Conservation (phyloP, 2,113 vertebrate genomes). For the Egretta garzetta region DNA sequence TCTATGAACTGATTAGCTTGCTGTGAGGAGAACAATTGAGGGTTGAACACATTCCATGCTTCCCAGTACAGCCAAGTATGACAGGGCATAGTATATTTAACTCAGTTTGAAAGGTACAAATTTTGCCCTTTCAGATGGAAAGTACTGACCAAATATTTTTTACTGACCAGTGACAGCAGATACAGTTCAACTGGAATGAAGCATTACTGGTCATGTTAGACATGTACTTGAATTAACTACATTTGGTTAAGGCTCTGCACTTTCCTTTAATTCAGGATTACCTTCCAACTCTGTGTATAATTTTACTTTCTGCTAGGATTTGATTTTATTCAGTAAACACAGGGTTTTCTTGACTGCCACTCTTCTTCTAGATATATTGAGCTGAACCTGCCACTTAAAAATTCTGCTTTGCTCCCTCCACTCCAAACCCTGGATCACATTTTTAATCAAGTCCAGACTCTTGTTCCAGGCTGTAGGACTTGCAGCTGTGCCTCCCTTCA, state of each 20-base stretch:
- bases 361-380: background rate
- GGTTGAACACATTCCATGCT: background rate
- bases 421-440: background rate
- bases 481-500: background rate
- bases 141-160: background rate
- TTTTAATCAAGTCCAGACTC: background rate
- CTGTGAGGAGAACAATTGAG: background rate
- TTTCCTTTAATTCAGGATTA: background rate
- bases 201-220: background rate
- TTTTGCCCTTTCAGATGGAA: background rate
- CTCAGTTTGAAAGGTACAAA: background rate
- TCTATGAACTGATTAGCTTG: background rate
- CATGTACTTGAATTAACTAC: background rate
- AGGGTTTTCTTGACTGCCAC: background rate
- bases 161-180: background rate
- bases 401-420: background rate
- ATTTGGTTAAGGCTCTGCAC: background rate
- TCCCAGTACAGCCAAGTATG: background rate
- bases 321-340: background rate
- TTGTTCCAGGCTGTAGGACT: background rate
- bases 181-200: background rate
- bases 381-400: background rate
- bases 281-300: background rate
- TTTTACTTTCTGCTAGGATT: background rate
- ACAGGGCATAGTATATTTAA: background rate